Evolutionary conservation across 1,140 invertebrate species (phyloP).

Genomic region (Maconellicoccus hirsutus): DNA sequence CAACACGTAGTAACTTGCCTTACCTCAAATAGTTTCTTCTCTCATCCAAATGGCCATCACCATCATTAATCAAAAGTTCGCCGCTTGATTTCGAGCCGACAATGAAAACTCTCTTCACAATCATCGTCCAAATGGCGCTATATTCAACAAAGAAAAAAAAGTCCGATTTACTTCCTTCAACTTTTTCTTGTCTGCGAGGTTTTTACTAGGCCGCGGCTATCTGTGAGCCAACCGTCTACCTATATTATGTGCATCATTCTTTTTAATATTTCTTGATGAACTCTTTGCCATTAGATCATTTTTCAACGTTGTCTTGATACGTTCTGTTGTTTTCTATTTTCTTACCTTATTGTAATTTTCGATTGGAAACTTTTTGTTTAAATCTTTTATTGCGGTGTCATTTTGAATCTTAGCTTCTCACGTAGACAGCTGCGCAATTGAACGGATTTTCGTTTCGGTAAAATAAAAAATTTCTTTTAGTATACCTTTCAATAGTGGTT

Average conservation of each 20-base stretch:
- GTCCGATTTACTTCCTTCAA: slow-evolving; percentile 13
- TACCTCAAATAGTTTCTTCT: slow-evolving; percentile 19
- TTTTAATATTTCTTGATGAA: slow-evolving; percentile 15
- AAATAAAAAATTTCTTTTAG: too few species aligned
- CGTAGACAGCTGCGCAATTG: too few species aligned
- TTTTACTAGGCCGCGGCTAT: neutral
- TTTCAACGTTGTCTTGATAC: neutral
- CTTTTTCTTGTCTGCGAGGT: neutral
- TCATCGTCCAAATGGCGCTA: slow-evolving; percentile 10
- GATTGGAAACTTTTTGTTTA: slow-evolving; percentile 7
- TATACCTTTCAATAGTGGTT: too few species aligned
- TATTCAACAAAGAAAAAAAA: slow-evolving; percentile 11
- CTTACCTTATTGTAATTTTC: neutral
- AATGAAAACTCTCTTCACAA: neutral
- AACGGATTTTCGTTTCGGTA: too few species aligned
- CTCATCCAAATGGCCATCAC: slow-evolving; percentile 14
- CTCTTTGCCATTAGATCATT: slow-evolving; percentile 15
- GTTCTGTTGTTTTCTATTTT: slow-evolving; percentile 13
- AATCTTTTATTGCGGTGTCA: slow-evolving; percentile 11
- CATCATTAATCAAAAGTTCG: slow-evolving; percentile 22
- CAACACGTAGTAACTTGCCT: neutral
- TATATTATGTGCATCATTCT: slow-evolving; percentile 10
- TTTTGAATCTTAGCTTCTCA: neutral
- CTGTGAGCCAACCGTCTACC: neutral
- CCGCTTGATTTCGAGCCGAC: slow-evolving; percentile 6